Conservation (phyloP, 2,888 invertebrate species). For the Oxycera nigricornis region DNA sequence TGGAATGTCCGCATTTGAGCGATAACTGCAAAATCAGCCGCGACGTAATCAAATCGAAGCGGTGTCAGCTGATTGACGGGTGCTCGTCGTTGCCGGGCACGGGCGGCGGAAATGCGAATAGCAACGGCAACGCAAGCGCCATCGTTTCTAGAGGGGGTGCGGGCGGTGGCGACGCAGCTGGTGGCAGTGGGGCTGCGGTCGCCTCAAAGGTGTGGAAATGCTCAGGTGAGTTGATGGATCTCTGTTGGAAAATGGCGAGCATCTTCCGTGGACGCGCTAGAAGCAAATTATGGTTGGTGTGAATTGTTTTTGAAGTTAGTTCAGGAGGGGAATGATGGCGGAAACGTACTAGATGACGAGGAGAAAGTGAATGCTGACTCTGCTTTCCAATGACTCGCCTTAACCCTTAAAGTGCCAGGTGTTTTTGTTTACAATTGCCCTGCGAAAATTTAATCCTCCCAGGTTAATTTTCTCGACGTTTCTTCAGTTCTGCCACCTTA, state of each 20-base stretch:
- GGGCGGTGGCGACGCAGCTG: slow-evolving; percentile 49
- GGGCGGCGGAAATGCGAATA: background rate
- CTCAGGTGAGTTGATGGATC: slow-evolving; percentile 49
- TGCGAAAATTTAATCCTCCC: too few species aligned
- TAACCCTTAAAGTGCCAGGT: too few species aligned
- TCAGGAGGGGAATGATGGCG: too few species aligned
- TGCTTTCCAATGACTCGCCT: too few species aligned
- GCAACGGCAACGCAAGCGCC: background rate
- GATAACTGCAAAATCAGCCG: slow-evolving; percentile 69
- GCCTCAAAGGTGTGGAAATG: slow-evolving; percentile 51
- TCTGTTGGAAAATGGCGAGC: background rate
- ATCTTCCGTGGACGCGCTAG: background rate
- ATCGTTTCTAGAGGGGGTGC: background rate
- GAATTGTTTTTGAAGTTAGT: too few species aligned
- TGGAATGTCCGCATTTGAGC: slow-evolving; percentile 75
- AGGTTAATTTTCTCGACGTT: too few species aligned
- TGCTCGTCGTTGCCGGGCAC: slow-evolving; percentile 51
- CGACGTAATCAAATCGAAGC: slow-evolving; percentile 62
- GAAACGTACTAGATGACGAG: too few species aligned
- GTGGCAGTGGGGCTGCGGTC: slow-evolving; percentile 51
- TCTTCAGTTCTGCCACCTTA: too few species aligned
- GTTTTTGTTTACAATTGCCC: too few species aligned
- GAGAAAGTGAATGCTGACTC: too few species aligned
- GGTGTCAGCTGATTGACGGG: slow-evolving; percentile 67
- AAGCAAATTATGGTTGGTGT: too few species aligned